Percentiles rank a stretch among this genome's conserved stretches.
Evolutionary conservation across 1,140 invertebrate species (phyloP).

Genomic region (Tetramorium parvispinum): DNA sequence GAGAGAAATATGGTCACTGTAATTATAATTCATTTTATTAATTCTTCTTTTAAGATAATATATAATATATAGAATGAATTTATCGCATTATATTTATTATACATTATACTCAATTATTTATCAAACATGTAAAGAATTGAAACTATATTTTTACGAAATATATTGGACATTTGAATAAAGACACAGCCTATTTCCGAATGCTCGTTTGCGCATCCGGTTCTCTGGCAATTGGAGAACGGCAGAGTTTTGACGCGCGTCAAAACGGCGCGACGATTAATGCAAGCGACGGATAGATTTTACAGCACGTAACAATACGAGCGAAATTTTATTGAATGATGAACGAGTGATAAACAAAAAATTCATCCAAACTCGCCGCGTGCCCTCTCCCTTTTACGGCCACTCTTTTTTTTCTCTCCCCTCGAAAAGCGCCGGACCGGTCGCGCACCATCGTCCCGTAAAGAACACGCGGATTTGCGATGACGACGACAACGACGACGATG

Average conservation of each 20-base stretch:
- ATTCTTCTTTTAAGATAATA: background rate
- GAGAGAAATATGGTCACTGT: no score
- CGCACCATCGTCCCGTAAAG: slow-evolving; percentile 22
- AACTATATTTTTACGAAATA: background rate
- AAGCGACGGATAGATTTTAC: background rate
- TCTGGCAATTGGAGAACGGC: background rate
- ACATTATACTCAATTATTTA: no score
- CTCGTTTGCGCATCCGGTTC: background rate
- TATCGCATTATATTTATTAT: background rate
- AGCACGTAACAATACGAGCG: background rate
- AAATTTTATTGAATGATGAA: slow-evolving; percentile 15
- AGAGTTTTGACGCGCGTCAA: background rate
- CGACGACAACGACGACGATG: background rate
- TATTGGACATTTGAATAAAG: background rate
- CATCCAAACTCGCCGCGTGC: background rate
- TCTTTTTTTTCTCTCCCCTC: background rate
- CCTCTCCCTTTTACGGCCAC: background rate
- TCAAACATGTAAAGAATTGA: background rate
- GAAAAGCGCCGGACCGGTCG: slow-evolving; percentile 40
- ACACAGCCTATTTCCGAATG: no score
- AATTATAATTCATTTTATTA: background rate
- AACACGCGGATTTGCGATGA: slow-evolving; percentile 1
- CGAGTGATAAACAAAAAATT: background rate
- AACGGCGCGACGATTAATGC: background rate
- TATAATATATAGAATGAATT: background rate